phyloP scores from a whole-genome alignment of 2,797 vertebrate species.

The Sebastiscus albofasciatus region DNA sequence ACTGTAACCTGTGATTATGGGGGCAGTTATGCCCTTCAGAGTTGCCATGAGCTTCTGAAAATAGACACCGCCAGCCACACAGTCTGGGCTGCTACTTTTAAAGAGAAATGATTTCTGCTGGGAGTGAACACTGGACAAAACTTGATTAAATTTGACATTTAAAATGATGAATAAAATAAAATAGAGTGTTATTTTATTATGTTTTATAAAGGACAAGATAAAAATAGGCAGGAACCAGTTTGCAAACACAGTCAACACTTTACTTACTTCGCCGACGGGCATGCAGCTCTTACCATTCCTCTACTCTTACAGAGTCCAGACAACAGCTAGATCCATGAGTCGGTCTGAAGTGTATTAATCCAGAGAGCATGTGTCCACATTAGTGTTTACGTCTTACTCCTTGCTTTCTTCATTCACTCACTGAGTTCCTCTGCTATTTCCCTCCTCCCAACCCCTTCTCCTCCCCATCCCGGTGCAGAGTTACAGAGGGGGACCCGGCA shows the following conservation, averaged over 20 bases:
- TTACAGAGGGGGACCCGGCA: constrained; percentile 65
- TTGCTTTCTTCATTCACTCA: constrained; percentile 74
- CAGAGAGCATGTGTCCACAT: constrained; percentile 63
- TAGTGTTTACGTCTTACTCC: constrained; percentile 72
- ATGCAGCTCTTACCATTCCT: constrained; percentile 70
- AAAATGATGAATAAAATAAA: not conserved
- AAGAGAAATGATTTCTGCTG: constrained; percentile 73
- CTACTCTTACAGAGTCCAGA: constrained; percentile 43
- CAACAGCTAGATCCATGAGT: constrained; percentile 52
- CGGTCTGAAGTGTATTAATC: constrained; percentile 44
- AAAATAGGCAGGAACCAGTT: not conserved
- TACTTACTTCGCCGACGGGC: constrained; percentile 2
- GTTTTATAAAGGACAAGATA: not conserved
- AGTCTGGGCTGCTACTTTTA: constrained; percentile 81
- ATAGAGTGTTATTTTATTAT: not conserved
- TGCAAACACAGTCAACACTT: not conserved
- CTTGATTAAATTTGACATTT: not conserved
- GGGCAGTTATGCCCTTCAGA: constrained; percentile 80
- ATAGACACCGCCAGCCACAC: constrained; percentile 82
- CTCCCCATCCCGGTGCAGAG: constrained; percentile 75
- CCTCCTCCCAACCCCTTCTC: constrained; percentile 72
- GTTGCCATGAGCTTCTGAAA: constrained; percentile 82
- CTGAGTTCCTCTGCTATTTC: constrained; percentile 66
- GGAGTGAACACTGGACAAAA: constrained; percentile 20
- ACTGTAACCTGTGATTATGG: constrained; percentile 83